These are phyloP conservation scores for Elephantulus edwardii DNA, from an alignment of 2,113 vertebrate genomes.

Conservation along the genomic window DNA sequence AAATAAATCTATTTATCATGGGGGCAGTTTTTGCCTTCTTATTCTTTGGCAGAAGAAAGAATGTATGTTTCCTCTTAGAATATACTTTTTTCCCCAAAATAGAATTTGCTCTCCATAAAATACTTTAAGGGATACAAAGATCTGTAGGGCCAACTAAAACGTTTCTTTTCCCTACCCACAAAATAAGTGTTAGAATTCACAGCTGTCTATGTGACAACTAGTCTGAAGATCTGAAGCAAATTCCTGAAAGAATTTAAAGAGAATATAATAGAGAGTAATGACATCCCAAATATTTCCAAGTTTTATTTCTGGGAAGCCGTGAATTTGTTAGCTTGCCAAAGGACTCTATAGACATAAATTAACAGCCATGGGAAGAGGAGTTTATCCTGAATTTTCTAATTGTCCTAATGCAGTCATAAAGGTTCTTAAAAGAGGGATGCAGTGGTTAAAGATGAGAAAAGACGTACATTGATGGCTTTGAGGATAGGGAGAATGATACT, in stretches of 20 bases:
- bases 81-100: neutral
- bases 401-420: neutral
- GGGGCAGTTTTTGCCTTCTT: neutral
- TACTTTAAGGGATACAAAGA: neutral
- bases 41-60: neutral
- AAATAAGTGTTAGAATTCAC: neutral
- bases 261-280: neutral
- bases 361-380: neutral
- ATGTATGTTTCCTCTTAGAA: neutral
- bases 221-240: neutral
- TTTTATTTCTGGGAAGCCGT: neutral
- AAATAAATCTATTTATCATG: neutral
- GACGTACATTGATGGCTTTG: neutral
- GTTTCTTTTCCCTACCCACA: neutral
- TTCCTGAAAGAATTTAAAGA: neutral
- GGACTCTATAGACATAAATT: neutral
- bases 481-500: neutral
- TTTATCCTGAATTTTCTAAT: neutral
- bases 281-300: neutral
- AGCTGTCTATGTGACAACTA: neutral
- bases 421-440: neutral
- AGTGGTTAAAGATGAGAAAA: neutral
- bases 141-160: neutral
- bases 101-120: neutral
- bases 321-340: neutral